Conservation (phyloP, 2,797 vertebrate genomes). For the Avahi laniger region DNA sequence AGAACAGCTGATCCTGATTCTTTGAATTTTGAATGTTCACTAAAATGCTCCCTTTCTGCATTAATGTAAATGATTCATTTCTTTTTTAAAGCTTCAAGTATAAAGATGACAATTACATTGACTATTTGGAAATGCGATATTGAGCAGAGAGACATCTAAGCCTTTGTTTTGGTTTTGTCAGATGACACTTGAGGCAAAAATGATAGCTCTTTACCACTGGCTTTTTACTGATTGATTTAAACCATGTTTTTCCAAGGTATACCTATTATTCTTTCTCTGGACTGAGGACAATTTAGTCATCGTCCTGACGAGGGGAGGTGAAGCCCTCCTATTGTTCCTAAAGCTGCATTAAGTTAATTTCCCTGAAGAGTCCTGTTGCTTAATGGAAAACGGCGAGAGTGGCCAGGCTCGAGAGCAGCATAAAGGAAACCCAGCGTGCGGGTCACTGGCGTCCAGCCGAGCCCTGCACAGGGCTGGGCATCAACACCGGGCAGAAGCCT, state of each 20-base stretch:
- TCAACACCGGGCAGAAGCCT: fast-evolving
- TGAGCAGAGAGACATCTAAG: background rate
- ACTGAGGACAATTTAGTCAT: background rate
- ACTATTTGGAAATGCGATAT: background rate
- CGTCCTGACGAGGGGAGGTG: background rate
- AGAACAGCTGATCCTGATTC: conserved; percentile 73
- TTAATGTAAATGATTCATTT: conserved; percentile 62
- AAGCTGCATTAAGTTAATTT: background rate
- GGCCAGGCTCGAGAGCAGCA: background rate
- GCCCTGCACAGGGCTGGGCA: background rate
- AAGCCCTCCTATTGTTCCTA: background rate
- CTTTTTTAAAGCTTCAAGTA: conserved; percentile 58
- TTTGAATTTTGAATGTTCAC: conserved; percentile 73
- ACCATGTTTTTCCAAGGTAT: background rate
- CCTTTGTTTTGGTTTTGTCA: background rate
- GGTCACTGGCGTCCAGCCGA: fast-evolving
- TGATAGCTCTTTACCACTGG: background rate
- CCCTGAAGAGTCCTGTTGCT: background rate
- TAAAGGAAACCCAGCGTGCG: fast-evolving
- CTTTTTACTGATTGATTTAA: conserved; percentile 10
- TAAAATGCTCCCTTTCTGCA: conserved; percentile 72
- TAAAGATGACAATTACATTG: background rate
- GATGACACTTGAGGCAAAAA: background rate
- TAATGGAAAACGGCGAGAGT: background rate
- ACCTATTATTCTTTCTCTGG: background rate